Evolutionary conservation across 64 coral and sea anemone species (phyloP), one percentile per base, ranked within the genome.

Genomic region (Pocillopora damicornis): DNA sequence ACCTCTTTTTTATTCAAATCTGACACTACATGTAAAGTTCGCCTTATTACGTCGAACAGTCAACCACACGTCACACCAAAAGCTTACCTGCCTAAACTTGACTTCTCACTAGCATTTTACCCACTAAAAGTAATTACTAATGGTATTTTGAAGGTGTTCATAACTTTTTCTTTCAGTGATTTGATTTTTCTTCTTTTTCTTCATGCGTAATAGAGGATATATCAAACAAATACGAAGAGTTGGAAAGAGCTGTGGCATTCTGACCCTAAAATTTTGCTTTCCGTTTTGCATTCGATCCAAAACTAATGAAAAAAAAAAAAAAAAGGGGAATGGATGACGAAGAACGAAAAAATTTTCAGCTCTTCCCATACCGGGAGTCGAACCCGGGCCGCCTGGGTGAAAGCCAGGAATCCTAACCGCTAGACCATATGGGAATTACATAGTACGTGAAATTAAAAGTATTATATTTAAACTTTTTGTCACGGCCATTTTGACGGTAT

Each of bases 361-460:
- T 1, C 9, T 90, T 90, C 88, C 88, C 88, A 90, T 75, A 90
- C 88, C 88, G 88, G 88, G 88, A 90, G 88, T 90, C 67, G 79
- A 90, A 90, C 88, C 78, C 88, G 88, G 78, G 88, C 88, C 88
- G 78, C 79, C 78, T 90, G 77, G 88, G 78, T 90, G 88, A 89
- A 89, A 89, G 71, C 88, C 88, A 90, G 88, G 67, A 90, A 90
- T 90, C 88, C 88, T 90, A 82, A 90, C 88, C 88, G 88, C 88
- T 90, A 90, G 88, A 90, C 88, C 88, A 90, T 82, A 60, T 89
- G 88, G 88, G 77, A 89, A 37, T 87, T 85, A 45, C 81, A 15
- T n/a, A 22, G 7, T 0, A 1, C 0, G 1, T 4, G 7, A 0
- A 0, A 0, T 1, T 0, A 22, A 83, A 69, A 14, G 38, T 51